These are phyloP conservation scores for Mesoclemmys tuberculata DNA, from an alignment of 2,113 vertebrate genomes.

Conservation along the genomic window DNA sequence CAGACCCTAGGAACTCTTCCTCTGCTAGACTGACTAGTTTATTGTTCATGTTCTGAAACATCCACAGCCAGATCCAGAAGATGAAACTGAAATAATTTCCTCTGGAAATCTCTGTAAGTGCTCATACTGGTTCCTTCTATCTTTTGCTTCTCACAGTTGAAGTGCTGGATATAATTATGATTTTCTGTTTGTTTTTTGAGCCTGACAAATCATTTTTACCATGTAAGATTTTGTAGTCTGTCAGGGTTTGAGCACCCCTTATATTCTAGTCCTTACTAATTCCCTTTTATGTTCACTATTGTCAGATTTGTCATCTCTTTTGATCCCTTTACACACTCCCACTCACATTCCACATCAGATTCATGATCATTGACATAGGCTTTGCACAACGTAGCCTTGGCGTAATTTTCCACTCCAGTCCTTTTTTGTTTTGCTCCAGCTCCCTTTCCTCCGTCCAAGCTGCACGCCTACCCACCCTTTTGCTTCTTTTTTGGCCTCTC, in stretches of 20 bases:
- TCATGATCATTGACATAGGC: neutral
- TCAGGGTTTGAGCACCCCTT: neutral
- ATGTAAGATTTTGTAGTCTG: neutral
- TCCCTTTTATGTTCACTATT: neutral
- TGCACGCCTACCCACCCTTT: neutral
- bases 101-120: neutral
- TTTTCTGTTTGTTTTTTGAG: neutral
- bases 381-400: neutral
- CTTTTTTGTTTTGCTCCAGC: neutral
- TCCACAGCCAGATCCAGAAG: neutral
- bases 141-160: neutral
- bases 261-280: neutral
- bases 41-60: slow-evolving; percentile 17
- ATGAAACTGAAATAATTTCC: neutral
- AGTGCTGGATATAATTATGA: neutral
- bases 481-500: neutral
- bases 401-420: neutral
- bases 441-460: neutral
- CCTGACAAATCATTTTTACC: neutral
- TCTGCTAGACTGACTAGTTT: neutral
- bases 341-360: neutral
- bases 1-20: neutral
- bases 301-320: neutral
- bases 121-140: neutral
- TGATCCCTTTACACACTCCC: neutral